Base-by-base conservation (phyloP, 2,888 invertebrate genomes). In the Trachelus stipa region DNA sequence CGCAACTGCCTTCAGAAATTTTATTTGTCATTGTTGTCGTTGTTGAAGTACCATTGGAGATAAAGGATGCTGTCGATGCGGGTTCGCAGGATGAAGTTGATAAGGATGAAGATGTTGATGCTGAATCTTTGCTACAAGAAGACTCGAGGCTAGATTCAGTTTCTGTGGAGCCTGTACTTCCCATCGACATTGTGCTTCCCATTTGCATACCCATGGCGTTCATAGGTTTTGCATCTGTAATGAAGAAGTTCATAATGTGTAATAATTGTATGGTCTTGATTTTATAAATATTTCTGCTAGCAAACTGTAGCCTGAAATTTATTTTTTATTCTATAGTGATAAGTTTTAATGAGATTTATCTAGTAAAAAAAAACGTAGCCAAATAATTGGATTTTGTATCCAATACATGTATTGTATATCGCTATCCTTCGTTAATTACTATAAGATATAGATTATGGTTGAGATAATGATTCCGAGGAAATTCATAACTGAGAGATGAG, bases 121-220 rank as follows among this genome's bases (percentile, higher is more conserved):
- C 89, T 15, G 90, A 91, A 74, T 91, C 91, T 80, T 90, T 90
- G 76, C 91, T 88, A 80, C 91, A 90, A 4, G 90, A 89, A 4
- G 90, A 91, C 80, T 91, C 91, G 11, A 91, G 83, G 76, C 90
- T 90, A 68, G 91, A 91, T 79, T 91, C 91, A 1, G 91, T 91
- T 75, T 91, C 91, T 40, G 91, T 91, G 33, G 91, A 91, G n/a
- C 91, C 91, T 34, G 91, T 91, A 77, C 90, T 89, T 33, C 91
- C 91, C 91, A 91, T 91, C 69, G 91, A 91, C 87, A 91, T 88
- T 4, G 91, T 91, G 81, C 91, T 91, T 31, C 91, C 91, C 91
- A 91, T 91, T 83, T 91, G 90, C 83, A 91, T 88, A 12, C 91
- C 90, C 89, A 90, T 90, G 12, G 89, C 90, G 81, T 90, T 91